phyloP scores from a whole-genome alignment of 2,888 invertebrate species.

The Perizoma affinitatum region DNA sequence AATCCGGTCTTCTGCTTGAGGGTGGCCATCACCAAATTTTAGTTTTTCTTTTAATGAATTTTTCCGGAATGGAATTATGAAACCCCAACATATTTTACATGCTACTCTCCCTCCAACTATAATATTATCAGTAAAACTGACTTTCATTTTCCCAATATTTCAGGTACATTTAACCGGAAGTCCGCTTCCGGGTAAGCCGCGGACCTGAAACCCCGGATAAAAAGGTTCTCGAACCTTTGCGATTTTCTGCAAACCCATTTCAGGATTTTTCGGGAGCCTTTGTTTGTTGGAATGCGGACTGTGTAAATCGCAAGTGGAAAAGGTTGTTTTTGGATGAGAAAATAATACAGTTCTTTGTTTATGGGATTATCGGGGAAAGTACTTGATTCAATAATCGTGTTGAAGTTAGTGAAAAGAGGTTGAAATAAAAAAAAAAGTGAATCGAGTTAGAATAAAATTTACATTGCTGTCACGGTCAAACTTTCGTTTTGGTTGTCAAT shows the following conservation, averaged over 20 bases:
- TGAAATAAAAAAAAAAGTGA: too few relatives aligned
- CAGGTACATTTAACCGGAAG: slow-evolving; percentile 38
- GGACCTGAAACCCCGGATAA: slow-evolving; percentile 24
- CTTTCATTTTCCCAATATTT: slow-evolving; percentile 31
- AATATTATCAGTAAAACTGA: slow-evolving; percentile 6
- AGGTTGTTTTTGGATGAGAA: slow-evolving; percentile 14
- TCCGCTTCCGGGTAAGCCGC: slow-evolving; percentile 29
- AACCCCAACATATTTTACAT: too few relatives aligned
- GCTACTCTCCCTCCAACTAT: too few relatives aligned
- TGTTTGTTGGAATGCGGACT: slow-evolving; percentile 18
- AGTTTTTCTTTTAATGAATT: too few relatives aligned
- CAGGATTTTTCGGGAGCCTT: slow-evolving; percentile 9
- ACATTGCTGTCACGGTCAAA: too few relatives aligned
- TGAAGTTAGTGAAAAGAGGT: too few relatives aligned
- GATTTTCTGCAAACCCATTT: slow-evolving; percentile 12
- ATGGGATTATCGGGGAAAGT: background rate
- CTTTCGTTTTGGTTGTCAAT: too few relatives aligned
- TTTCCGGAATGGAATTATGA: too few relatives aligned
- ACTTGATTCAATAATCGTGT: too few relatives aligned
- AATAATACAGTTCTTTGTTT: slow-evolving; percentile 5
- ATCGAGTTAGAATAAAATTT: too few relatives aligned
- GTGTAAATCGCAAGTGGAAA: slow-evolving; percentile 16
- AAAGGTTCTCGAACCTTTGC: slow-evolving; percentile 18
- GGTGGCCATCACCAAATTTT: too few relatives aligned
- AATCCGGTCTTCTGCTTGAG: too few relatives aligned